Conservation (phyloP, 2,797 vertebrate species). For the Sebastes elongatus region DNA sequence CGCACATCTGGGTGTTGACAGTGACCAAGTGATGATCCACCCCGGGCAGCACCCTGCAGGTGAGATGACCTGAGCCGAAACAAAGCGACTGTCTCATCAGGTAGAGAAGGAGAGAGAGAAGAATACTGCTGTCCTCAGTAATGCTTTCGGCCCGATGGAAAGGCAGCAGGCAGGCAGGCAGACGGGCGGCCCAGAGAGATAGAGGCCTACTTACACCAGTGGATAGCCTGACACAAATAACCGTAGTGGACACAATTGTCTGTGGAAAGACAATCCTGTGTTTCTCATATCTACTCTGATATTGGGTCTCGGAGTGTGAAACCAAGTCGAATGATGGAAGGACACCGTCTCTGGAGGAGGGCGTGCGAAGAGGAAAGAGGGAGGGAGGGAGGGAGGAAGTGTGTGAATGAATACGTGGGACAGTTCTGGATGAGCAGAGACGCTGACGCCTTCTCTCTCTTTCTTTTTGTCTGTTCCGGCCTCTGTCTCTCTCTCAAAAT, state of each 20-base stretch:
- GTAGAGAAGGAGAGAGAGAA: background rate
- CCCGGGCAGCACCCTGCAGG: conserved; percentile 44
- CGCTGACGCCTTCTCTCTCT: conserved; percentile 42
- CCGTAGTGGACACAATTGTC: conserved; percentile 57
- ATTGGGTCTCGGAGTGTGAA: conserved; percentile 64
- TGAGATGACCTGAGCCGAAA: conserved; percentile 61
- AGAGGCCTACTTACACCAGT: conserved; percentile 24
- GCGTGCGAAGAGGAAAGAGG: conserved; percentile 8
- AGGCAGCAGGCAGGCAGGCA: conserved; percentile 23
- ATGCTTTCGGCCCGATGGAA: conserved; percentile 39
- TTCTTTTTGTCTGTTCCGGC: conserved; percentile 15
- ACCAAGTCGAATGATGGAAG: conserved; percentile 67
- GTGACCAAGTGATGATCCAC: conserved; percentile 44
- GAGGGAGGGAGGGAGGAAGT: background rate
- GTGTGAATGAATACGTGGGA: conserved; percentile 51
- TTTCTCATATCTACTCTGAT: conserved; percentile 69
- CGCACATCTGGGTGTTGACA: conserved; percentile 31
- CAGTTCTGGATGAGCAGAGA: conserved; percentile 67
- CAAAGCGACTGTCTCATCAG: conserved; percentile 51
- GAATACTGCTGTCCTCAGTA: background rate
- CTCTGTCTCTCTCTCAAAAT: conserved; percentile 29
- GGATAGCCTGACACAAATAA: conserved; percentile 59
- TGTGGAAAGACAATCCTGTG: conserved; percentile 55
- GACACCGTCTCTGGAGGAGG: conserved; percentile 32
- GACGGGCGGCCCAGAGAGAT: conserved; percentile 12